Percentiles rank a stretch among this genome's conserved stretches.
Conservation (phyloP, 2,113 vertebrate species). For the Ailuropoda melanoleuca region DNA sequence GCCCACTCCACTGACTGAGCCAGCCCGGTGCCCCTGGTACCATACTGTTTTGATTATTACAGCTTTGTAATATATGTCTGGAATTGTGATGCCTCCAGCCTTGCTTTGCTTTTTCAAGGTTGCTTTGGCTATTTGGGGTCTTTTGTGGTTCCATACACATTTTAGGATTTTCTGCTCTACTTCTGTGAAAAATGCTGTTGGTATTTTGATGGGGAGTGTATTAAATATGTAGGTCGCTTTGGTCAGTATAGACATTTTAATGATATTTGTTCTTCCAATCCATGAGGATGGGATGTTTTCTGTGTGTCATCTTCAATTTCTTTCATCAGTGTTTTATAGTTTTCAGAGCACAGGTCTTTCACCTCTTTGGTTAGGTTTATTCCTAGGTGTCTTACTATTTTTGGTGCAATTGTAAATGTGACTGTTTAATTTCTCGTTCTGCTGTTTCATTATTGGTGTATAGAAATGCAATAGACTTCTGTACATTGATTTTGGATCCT, state of each 20-base stretch:
- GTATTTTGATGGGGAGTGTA: background rate
- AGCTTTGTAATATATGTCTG: background rate
- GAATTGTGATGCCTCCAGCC: background rate
- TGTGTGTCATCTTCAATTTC: background rate
- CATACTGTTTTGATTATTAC: background rate
- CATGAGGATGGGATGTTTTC: background rate
- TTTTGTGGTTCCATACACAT: background rate
- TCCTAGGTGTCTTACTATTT: background rate
- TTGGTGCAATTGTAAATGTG: background rate
- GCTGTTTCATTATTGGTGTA: background rate
- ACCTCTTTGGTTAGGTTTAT: background rate
- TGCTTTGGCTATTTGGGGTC: background rate
- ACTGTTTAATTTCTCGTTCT: background rate
- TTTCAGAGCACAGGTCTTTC: background rate
- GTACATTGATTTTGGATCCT: background rate
- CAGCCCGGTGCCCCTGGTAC: background rate
- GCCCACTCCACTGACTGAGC: background rate
- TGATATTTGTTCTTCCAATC: background rate
- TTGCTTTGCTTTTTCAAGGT: background rate
- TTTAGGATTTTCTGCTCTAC: background rate
- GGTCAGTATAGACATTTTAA: background rate
- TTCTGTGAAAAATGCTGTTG: background rate
- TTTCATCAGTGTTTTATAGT: background rate
- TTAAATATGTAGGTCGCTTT: background rate
- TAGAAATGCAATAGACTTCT: background rate